Evolutionary conservation across 1,140 invertebrate species (phyloP), one percentile per base, ranked within the genome.

Genomic region (Microvelia longipes): DNA sequence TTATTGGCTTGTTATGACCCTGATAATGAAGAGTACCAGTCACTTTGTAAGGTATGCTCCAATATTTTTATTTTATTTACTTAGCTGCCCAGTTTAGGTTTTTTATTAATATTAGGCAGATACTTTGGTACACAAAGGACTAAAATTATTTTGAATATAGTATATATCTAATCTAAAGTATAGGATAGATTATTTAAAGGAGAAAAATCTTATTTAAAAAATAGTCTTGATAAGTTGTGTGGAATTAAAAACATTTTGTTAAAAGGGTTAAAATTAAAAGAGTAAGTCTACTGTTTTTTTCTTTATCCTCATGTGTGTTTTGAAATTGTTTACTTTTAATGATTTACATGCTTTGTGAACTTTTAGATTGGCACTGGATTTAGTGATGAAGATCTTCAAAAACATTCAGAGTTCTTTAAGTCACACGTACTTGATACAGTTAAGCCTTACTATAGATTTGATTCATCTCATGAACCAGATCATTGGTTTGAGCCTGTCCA

Each of bases 361-460:
- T n/a, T 50, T 50, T 74, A 96, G 90, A 91, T 99, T 81, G 97
- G 97, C 68, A 99, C 97, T 66, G 98, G 97, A 67, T 98, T 99
- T 78, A 90, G 85, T 70, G 97, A 99, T 80, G 94, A 97, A 70
- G 88, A 92, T 77, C 82, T 99, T 24, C 83, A 88, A 66, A 83
- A 81, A 14, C 89, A 96, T 77, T 85, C 88, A 0, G 86, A 88
- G 79, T 86, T 87, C 71, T 85, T 99, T 2, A 88, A 93, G 73
- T 80, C 89, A 11, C 88, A 92, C 73, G 77, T 91, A 2, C 88
- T 96, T 67, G 76, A 84, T 0, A 79, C 84, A 68, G 86, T 93
- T 0, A 92, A 90, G 77, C 84, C 87, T 0, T 99, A 99, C 78
- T 98, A 96, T 77, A 83, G 88, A 65, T 95, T 83, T 77, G 93